Evolutionary conservation across 2,888 invertebrate genomes (phyloP).

Genomic region (Galerucella calmariensis): DNA sequence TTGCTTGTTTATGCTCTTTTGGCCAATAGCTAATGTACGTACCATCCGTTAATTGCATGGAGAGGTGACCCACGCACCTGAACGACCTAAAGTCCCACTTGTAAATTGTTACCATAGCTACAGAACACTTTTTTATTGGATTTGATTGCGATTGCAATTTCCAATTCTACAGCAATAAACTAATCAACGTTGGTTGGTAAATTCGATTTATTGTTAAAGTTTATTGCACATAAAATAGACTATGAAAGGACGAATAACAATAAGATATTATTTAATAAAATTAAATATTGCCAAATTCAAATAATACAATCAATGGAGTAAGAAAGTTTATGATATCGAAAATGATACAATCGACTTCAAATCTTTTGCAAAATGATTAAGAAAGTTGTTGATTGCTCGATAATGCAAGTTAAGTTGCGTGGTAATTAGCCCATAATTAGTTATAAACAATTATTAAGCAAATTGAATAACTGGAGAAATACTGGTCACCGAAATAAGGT

Average conservation of each 20-base stretch:
- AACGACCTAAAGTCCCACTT: conserved; percentile 17
- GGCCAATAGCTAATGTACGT: conserved; percentile 18
- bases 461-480: too few species aligned
- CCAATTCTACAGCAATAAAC: background rate
- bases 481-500: too few species aligned
- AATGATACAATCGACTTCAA: too few species aligned
- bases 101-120: conserved; percentile 12
- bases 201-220: conserved; percentile 2
- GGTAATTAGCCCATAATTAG: too few species aligned
- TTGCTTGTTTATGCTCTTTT: background rate
- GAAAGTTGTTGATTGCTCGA: too few species aligned
- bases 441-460: too few species aligned
- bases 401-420: too few species aligned
- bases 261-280: conserved; percentile 1
- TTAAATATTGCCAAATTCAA: background rate
- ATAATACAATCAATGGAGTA: background rate
- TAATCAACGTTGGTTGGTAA: background rate
- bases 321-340: background rate
- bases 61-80: conserved; percentile 12
- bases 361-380: too few species aligned
- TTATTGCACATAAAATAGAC: conserved; percentile 7
- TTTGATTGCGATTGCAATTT: background rate
- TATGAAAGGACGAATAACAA: background rate
- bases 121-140: background rate
- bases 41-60: conserved; percentile 12